Conservation (phyloP, 2,888 invertebrate genomes). For the Rosalia funebris region DNA sequence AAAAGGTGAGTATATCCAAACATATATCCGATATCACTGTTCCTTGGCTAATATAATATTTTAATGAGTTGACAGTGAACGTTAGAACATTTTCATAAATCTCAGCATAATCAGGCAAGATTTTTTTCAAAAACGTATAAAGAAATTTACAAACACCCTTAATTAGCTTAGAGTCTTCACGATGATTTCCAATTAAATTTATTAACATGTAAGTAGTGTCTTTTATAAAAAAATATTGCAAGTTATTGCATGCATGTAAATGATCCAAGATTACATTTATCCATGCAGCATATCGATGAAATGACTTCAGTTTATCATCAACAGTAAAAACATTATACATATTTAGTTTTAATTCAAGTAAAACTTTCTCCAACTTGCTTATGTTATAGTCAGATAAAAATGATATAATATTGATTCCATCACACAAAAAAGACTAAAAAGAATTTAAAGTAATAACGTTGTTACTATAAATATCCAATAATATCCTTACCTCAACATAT, state of each 20-base stretch:
- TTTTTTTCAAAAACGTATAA: constrained; percentile 61
- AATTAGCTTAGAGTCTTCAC: constrained; percentile 55
- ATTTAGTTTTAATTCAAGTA: constrained; percentile 59
- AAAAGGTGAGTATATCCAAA: constrained; percentile 64
- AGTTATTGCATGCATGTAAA: constrained; percentile 56
- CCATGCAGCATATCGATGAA: constrained; percentile 69
- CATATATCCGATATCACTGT: constrained; percentile 60
- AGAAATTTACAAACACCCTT: constrained; percentile 62
- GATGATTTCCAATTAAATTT: constrained; percentile 64
- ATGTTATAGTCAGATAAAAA: constrained; percentile 38
- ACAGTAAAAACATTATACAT: constrained; percentile 67
- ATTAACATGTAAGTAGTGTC: constrained; percentile 68
- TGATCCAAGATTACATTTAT: constrained; percentile 62
- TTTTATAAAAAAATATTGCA: constrained; percentile 67
- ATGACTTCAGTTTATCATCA: constrained; percentile 67
- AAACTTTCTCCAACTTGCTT: constrained; percentile 50
- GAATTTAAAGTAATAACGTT: constrained; percentile 49
- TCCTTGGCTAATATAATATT: constrained; percentile 46
- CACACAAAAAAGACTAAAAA: constrained; percentile 55
- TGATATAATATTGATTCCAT: constrained; percentile 35
- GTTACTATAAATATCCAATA: background rate
- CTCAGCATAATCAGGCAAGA: constrained; percentile 62
- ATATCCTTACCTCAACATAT: constrained; percentile 46
- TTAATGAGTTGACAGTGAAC: constrained; percentile 67
- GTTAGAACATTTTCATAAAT: constrained; percentile 66